These are phyloP conservation scores for Glareola pratincola DNA, from an alignment of 2,113 vertebrate species.

Conservation along the genomic window DNA sequence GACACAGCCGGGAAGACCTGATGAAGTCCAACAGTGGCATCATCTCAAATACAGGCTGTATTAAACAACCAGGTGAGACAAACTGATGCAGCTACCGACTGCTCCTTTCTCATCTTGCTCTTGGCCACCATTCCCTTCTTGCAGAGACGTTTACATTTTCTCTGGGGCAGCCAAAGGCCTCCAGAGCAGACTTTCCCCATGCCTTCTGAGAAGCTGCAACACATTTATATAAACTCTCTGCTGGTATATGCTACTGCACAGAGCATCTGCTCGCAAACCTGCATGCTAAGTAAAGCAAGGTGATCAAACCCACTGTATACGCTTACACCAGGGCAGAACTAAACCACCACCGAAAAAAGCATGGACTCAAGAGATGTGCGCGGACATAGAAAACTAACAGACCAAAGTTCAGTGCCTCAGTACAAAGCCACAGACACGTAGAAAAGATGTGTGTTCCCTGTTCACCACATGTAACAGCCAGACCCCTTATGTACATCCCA, in stretches of 20 bases:
- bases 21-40: neutral
- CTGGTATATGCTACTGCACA: rapidly evolving
- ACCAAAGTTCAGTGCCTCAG: neutral
- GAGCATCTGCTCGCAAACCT: neutral
- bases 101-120: neutral
- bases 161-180: neutral
- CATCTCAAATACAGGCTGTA: neutral
- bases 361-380: rapidly evolving
- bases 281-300: neutral
- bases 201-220: neutral
- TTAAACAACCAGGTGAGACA: neutral
- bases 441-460: neutral
- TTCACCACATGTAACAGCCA: rapidly evolving
- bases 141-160: neutral
- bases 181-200: neutral
- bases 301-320: neutral
- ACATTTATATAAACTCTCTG: rapidly evolving
- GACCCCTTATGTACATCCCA: rapidly evolving
- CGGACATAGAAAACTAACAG: neutral
- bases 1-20: neutral
- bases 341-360: neutral
- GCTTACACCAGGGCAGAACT: too few species aligned
- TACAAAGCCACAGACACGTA: rapidly evolving
- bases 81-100: neutral
- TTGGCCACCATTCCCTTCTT: neutral